Percentiles rank a stretch among this genome's conserved stretches.
Conservation (phyloP, 2,113 vertebrate species). For the Pelodiscus sinensis region DNA sequence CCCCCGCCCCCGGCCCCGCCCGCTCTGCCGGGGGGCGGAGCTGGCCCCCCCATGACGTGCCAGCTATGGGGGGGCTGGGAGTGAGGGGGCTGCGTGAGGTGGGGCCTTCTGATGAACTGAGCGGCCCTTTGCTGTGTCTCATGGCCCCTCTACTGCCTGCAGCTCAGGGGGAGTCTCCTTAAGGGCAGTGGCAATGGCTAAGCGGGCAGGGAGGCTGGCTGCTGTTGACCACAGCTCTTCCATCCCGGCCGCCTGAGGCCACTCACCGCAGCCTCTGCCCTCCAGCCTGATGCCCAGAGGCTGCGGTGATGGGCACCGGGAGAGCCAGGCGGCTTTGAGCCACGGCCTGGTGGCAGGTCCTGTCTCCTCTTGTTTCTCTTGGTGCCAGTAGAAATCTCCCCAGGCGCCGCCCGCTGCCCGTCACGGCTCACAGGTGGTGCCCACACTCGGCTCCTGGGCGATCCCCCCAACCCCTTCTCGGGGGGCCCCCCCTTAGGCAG, state of each 20-base stretch:
- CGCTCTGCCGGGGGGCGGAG: no score
- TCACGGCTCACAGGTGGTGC: slow-evolving; percentile 38
- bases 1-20: no score
- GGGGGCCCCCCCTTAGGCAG: no score
- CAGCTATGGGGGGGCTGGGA: neutral
- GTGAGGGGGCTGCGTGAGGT: neutral
- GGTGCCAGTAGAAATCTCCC: slow-evolving; percentile 37
- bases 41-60: neutral
- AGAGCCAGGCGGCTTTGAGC: neutral
- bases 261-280: neutral
- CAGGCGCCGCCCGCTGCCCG: neutral
- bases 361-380: neutral
- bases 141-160: neutral
- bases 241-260: neutral
- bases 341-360: neutral
- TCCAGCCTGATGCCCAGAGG: neutral
- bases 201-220: neutral
- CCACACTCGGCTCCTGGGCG: no score
- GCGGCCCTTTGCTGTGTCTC: neutral
- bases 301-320: neutral
- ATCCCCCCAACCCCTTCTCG: no score
- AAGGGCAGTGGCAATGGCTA: neutral
- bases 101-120: neutral
- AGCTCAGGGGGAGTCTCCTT: neutral
- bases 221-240: neutral